Evolutionary conservation across 2,888 invertebrate genomes (phyloP).

Genomic region (Galerucella nymphaeae): DNA sequence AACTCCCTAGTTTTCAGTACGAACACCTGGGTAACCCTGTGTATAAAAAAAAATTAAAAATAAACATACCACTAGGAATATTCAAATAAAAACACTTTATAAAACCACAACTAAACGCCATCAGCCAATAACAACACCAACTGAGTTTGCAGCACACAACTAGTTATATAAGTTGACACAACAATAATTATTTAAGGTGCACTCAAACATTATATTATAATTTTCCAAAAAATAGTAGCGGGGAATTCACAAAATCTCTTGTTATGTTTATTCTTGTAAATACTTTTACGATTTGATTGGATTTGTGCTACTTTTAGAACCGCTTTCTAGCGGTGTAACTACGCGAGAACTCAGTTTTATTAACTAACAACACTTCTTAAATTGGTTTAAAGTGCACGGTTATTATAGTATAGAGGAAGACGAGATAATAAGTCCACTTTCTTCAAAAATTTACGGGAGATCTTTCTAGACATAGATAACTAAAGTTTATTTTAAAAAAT

Average conservation of each 20-base stretch:
- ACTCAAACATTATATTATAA: not conserved
- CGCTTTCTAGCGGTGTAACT: not conserved
- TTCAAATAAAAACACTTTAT: not conserved
- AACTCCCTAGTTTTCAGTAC: too few species aligned
- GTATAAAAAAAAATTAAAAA: too few species aligned
- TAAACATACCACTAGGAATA: not conserved
- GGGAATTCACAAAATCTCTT: not conserved
- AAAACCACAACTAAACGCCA: not conserved
- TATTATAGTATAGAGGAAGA: not conserved
- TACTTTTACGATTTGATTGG: not conserved
- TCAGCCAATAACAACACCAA: not conserved
- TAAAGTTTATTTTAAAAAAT: too few species aligned
- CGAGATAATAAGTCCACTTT: not conserved
- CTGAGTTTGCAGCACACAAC: not conserved
- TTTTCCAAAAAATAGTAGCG: not conserved
- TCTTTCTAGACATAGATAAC: too few species aligned
- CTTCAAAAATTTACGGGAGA: not conserved
- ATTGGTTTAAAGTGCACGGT: not conserved
- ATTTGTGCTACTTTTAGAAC: not conserved
- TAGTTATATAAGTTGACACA: not conserved
- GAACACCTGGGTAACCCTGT: too few species aligned
- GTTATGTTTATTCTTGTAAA: not conserved
- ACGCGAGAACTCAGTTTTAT: not conserved
- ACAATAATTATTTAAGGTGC: not conserved
- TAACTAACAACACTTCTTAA: not conserved